These are phyloP conservation scores for Echinarachnius parma DNA, from an alignment of 53 echinoderm and acorn worm genomes.

Conservation along the genomic window DNA sequence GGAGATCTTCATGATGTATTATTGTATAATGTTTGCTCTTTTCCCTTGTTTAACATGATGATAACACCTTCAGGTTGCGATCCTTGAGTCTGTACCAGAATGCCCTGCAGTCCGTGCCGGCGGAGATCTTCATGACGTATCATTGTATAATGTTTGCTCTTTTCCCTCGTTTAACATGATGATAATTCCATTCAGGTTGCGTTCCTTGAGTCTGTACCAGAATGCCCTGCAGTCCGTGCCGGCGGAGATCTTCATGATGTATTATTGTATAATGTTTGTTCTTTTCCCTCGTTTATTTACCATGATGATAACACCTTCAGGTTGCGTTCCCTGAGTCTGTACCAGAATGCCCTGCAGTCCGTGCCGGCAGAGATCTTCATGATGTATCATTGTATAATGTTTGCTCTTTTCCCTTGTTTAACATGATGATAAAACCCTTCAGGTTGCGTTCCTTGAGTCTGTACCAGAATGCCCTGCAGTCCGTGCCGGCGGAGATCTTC, in stretches of 20 bases:
- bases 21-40: too few species aligned
- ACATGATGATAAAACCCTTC: too few species aligned
- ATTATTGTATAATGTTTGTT: too few species aligned
- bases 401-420: too few species aligned
- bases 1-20: slow-evolving; percentile 38
- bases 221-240: too few species aligned
- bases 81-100: slow-evolving; percentile 25
- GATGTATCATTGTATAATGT: too few species aligned
- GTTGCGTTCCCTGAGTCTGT: slow-evolving; percentile 8
- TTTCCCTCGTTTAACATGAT: too few species aligned
- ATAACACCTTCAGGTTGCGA: neutral
- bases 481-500: slow-evolving; percentile 39
- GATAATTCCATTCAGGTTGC: too few species aligned
- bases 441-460: slow-evolving; percentile 15
- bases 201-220: too few species aligned
- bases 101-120: slow-evolving; percentile 17
- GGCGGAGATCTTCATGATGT: too few species aligned
- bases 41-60: neutral
- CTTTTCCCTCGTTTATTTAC: too few species aligned
- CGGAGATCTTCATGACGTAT: slow-evolving; percentile 39
- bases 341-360: slow-evolving; percentile 13
- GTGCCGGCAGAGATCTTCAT: slow-evolving; percentile 43
- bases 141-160: too few species aligned
- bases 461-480: slow-evolving; percentile 18
- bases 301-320: neutral